phyloP scores from a whole-genome alignment of 2,113 vertebrate genomes.

The Cebus imitator region DNA sequence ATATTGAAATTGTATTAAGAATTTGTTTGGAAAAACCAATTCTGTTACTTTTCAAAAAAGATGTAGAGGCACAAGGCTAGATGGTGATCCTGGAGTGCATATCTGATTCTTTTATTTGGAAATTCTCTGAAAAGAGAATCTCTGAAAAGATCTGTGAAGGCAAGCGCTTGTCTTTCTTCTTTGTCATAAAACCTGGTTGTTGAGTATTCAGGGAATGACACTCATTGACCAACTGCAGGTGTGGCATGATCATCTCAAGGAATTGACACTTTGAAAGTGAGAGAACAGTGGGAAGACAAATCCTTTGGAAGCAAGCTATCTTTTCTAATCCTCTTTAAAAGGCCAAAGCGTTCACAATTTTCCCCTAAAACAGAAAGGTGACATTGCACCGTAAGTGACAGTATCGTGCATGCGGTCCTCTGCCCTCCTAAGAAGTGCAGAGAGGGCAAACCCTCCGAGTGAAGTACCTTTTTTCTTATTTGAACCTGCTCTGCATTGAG shows the following conservation, averaged over 20 bases:
- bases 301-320: neutral
- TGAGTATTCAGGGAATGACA: neutral
- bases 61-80: neutral
- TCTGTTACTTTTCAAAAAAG: neutral
- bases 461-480: neutral
- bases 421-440: neutral
- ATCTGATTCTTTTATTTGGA: neutral
- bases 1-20: neutral
- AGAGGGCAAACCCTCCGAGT: neutral
- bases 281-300: neutral
- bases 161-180: neutral
- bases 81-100: neutral
- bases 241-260: neutral
- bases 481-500: neutral
- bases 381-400: neutral
- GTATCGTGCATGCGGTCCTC: neutral
- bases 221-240: neutral
- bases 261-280: neutral
- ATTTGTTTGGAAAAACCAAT: neutral
- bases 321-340: neutral
- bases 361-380: neutral
- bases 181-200: neutral
- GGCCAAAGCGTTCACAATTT: neutral
- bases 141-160: neutral
- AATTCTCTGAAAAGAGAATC: neutral